A percentile compares a stretch with the other conserved stretches of the same genome.
Conservation (phyloP, 2,113 vertebrate species). For the Noctilio leporinus region DNA sequence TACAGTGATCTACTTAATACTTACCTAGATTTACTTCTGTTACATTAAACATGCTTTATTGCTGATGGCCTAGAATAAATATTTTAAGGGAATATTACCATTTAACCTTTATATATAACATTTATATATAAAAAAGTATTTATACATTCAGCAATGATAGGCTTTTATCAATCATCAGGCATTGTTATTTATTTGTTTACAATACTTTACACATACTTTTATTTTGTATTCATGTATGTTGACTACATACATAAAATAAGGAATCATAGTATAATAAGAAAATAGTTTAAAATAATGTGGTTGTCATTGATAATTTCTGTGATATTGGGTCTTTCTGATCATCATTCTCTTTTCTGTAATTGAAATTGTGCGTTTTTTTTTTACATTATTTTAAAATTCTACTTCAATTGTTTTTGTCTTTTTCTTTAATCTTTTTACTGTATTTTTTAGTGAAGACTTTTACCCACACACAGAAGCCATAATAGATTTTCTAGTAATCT, state of each 20-base stretch:
- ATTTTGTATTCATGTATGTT: conserved; percentile 50
- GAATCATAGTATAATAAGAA: neutral
- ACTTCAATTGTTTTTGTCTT: neutral
- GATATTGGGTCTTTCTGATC: neutral
- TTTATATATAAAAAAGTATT: conserved; percentile 23
- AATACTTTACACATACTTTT: conserved; percentile 48
- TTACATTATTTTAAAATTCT: neutral
- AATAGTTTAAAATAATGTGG: neutral
- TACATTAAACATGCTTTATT: conserved; percentile 67
- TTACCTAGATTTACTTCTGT: conserved; percentile 70
- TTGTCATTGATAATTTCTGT: neutral
- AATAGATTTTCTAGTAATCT: neutral
- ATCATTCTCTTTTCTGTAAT: neutral
- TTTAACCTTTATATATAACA: conserved; percentile 67
- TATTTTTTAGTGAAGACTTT: neutral
- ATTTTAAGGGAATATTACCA: conserved; percentile 59
- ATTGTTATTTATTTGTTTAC: neutral
- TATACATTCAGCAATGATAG: conserved; percentile 22
- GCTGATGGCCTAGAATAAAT: conserved; percentile 70
- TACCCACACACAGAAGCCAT: neutral
- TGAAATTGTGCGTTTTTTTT: neutral
- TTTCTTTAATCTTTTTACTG: neutral
- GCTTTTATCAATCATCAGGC: conserved; percentile 28
- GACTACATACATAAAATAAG: neutral
- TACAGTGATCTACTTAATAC: conserved; percentile 69